A percentile compares a stretch with the other conserved stretches of the same genome.
Evolutionary conservation across 2,113 vertebrate genomes (phyloP).

Genomic region (Ancistrus triradiatus): DNA sequence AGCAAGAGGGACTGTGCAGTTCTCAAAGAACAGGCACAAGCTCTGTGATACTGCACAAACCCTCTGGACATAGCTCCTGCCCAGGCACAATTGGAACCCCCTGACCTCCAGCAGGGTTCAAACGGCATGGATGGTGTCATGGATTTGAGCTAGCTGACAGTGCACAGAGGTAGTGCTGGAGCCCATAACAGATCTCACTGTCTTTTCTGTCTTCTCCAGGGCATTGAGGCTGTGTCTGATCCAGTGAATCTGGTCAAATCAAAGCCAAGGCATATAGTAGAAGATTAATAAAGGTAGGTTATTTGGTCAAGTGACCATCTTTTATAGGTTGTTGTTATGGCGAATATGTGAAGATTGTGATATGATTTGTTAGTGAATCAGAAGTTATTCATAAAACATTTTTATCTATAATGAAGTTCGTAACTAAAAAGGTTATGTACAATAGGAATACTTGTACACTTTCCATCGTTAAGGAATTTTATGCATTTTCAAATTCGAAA

Average conservation of each 20-base stretch:
- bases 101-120: constrained; percentile 10
- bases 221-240: not conserved
- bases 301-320: too few relatives aligned
- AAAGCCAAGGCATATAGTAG: not conserved
- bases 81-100: not conserved
- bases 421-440: too few relatives aligned
- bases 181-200: constrained; percentile 1
- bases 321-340: not conserved
- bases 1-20: not conserved
- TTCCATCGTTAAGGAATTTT: too few relatives aligned
- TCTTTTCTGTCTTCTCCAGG: constrained; percentile 16
- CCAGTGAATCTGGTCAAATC: constrained; percentile 13
- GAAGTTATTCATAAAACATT: too few relatives aligned
- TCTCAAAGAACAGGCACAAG: constrained; percentile 6
- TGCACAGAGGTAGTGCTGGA: not conserved
- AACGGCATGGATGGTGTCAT: constrained; percentile 19
- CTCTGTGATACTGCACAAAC: constrained; percentile 28
- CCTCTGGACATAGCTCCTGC: constrained; percentile 19
- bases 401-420: too few relatives aligned
- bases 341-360: not conserved
- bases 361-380: too few relatives aligned
- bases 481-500: too few relatives aligned
- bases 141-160: constrained; percentile 27
- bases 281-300: not conserved
- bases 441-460: too few relatives aligned